Percentiles rank a stretch among this genome's conserved stretches.
Evolutionary conservation across 2,113 vertebrate species (phyloP).

Genomic region (Chrysemys picta): DNA sequence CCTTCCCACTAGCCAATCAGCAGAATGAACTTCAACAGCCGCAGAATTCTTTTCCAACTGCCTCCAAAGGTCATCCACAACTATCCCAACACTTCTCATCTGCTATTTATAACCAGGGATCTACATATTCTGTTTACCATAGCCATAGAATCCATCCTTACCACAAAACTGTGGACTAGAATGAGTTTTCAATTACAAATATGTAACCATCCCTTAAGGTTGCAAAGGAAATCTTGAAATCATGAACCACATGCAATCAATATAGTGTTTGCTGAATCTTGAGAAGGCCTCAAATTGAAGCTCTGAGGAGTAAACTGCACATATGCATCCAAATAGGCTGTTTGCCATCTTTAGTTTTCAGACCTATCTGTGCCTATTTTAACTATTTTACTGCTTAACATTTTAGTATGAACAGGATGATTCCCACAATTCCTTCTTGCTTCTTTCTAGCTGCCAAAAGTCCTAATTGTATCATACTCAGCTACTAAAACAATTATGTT

Average conservation of each 20-base stretch:
- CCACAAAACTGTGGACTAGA: background rate
- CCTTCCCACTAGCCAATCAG: background rate
- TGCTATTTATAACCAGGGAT: conserved; percentile 67
- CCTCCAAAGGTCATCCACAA: conserved; percentile 65
- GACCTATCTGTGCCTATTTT: background rate
- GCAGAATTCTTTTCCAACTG: conserved; percentile 45
- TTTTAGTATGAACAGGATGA: background rate
- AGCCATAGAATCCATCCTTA: conserved; percentile 42
- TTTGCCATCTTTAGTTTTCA: no score
- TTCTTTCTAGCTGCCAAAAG: background rate
- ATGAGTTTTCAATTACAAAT: background rate
- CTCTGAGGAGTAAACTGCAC: background rate
- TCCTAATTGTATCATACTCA: background rate
- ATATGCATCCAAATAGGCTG: background rate
- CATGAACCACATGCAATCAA: background rate
- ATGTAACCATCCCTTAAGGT: background rate
- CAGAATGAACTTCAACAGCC: conserved; percentile 39
- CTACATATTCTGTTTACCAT: conserved; percentile 51
- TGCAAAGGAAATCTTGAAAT: conserved; percentile 34
- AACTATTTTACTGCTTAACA: background rate
- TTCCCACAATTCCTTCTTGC: background rate
- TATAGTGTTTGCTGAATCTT: background rate
- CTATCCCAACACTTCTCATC: conserved; percentile 54
- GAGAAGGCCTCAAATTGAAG: background rate
- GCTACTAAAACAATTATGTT: background rate